Percentiles rank a stretch among this genome's conserved stretches.
phyloP scores from a whole-genome alignment of 2,888 invertebrate genomes.

The Thumatha senex region DNA sequence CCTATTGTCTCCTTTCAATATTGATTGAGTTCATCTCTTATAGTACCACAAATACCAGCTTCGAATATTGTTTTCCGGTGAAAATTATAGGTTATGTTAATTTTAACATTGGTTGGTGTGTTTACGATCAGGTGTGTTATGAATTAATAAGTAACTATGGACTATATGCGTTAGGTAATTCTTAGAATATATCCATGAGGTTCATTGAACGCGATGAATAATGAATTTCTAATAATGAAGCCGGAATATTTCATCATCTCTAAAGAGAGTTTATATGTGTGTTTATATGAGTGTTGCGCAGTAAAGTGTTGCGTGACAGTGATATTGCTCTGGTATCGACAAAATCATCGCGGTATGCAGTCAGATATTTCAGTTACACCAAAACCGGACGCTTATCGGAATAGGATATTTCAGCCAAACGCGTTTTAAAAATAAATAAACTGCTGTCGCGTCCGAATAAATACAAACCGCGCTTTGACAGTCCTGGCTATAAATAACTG shows the following conservation, averaged over 20 bases:
- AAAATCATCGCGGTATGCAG: conserved; percentile 50
- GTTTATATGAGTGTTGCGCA: no score
- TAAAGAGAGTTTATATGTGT: conserved; percentile 53
- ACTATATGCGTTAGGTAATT: conserved; percentile 35
- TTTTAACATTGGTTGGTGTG: conserved; percentile 39
- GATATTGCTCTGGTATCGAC: conserved; percentile 58
- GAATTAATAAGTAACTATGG: conserved; percentile 32
- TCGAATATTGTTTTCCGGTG: conserved; percentile 60
- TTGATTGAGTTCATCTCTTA: conserved; percentile 74
- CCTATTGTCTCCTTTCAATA: conserved; percentile 77
- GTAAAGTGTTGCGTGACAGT: conserved; percentile 63
- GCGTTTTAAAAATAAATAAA: conserved; percentile 79
- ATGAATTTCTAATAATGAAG: conserved; percentile 69
- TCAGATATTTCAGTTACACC: conserved; percentile 59
- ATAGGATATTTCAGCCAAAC: conserved; percentile 70
- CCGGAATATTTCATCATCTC: conserved; percentile 63
- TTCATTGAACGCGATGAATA: conserved; percentile 65
- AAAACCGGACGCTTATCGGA: conserved; percentile 72
- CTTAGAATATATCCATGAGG: conserved; percentile 37
- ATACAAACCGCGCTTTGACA: conserved; percentile 77
- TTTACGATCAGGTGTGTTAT: conserved; percentile 21
- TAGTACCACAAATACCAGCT: conserved; percentile 52
- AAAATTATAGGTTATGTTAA: conserved; percentile 39
- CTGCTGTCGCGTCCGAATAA: conserved; percentile 71
- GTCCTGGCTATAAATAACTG: conserved; percentile 79